Conservation (phyloP, 2,888 invertebrate genomes). For the Megamerina dolium region DNA sequence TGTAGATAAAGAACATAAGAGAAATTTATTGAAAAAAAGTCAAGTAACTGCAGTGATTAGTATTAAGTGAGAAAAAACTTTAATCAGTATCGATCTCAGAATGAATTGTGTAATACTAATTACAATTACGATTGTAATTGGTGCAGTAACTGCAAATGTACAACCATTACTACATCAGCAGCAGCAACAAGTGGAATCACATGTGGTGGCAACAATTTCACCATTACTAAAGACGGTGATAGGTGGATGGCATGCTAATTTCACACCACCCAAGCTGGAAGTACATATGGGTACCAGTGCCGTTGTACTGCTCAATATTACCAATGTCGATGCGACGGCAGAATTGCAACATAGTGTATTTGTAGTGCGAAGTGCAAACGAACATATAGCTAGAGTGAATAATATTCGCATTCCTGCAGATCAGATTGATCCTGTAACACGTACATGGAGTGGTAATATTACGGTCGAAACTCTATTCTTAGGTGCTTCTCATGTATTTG, state of each 20-base stretch:
- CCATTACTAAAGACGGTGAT: too few relatives aligned
- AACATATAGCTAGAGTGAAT: slow-evolving; percentile 29
- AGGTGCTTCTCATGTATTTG: slow-evolving; percentile 39
- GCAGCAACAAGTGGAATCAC: slow-evolving; percentile 4
- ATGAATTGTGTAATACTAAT: too few relatives aligned
- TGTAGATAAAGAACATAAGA: too few relatives aligned
- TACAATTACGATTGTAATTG: too few relatives aligned
- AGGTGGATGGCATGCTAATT: slow-evolving; percentile 37
- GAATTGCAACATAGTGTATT: too few relatives aligned
- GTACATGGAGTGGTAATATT: slow-evolving; percentile 35
- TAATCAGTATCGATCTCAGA: too few relatives aligned
- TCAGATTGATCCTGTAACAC: slow-evolving; percentile 20
- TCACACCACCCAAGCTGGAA: slow-evolving; percentile 28
- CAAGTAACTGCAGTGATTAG: too few relatives aligned
- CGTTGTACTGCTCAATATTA: slow-evolving; percentile 22
- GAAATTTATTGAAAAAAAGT: too few relatives aligned
- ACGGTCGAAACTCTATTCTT: slow-evolving; percentile 34
- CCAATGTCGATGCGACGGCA: too few relatives aligned
- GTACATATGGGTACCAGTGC: slow-evolving; percentile 30
- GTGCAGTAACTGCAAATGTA: too few relatives aligned
- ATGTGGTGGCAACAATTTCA: too few relatives aligned
- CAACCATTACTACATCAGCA: background rate
- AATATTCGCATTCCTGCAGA: slow-evolving; percentile 25
- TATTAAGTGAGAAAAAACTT: too few relatives aligned
- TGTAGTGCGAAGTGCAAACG: slow-evolving; percentile 26